Percentiles rank a stretch among this genome's conserved stretches.
phyloP scores from a whole-genome alignment of 2,797 vertebrate species.

The Peromyscus melanophrys region DNA sequence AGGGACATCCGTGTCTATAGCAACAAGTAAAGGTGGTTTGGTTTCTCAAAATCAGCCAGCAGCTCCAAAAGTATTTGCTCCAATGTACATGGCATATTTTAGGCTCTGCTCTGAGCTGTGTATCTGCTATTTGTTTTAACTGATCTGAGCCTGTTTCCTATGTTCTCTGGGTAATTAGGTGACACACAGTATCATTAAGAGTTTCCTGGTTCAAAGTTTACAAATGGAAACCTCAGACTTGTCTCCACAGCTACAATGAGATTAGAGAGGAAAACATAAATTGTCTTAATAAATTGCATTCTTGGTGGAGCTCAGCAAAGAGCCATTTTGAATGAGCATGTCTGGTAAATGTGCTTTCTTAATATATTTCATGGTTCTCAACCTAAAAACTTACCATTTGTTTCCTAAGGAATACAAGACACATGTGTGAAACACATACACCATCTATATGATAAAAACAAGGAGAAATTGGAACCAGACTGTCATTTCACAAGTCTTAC shows the following conservation, averaged over 20 bases:
- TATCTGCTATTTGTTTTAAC: background rate
- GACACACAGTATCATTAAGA: slow-evolving; percentile 9
- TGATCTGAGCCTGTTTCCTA: background rate
- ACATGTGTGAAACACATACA: background rate
- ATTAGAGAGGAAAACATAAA: background rate
- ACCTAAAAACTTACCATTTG: background rate
- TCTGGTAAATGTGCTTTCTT: background rate
- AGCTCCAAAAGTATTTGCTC: background rate
- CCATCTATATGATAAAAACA: background rate
- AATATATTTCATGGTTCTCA: background rate
- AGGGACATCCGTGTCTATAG: background rate
- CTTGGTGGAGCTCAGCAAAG: background rate
- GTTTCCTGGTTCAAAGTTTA: slow-evolving; percentile 31
- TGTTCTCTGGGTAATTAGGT: background rate
- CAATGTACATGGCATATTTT: background rate
- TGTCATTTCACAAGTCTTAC: slow-evolving; percentile 31
- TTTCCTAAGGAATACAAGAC: slow-evolving; percentile 15
- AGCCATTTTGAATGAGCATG: background rate
- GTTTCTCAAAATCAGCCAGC: rapidly evolving
- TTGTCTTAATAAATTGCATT: background rate
- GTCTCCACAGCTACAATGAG: background rate
- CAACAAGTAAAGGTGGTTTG: background rate
- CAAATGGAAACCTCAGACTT: background rate
- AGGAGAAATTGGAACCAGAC: background rate
- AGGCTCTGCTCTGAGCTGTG: background rate